Percentiles rank a stretch among this genome's conserved stretches.
Conservation (phyloP, 2,888 invertebrate genomes). For the Acrobasis repandana region DNA sequence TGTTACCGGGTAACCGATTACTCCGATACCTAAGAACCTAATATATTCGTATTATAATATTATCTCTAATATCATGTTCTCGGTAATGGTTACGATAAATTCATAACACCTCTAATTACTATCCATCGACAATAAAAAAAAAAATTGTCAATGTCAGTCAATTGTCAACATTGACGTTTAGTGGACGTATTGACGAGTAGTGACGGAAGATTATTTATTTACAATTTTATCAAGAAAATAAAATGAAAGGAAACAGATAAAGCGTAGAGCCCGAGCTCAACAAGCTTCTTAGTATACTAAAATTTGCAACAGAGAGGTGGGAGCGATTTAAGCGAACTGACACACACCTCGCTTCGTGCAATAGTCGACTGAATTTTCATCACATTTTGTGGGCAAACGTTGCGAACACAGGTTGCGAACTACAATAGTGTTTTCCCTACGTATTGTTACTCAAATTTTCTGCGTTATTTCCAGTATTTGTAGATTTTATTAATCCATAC, state of each 20-base stretch:
- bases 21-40: no score
- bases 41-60: no score
- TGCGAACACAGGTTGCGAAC: background rate
- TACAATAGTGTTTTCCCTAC: background rate
- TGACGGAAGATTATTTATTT: slow-evolving; percentile 40
- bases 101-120: no score
- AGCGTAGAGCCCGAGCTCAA: slow-evolving; percentile 6
- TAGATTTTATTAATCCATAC: slow-evolving; percentile 16
- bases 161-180: slow-evolving; percentile 21
- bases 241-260: slow-evolving; percentile 20
- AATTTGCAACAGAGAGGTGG: slow-evolving; percentile 22
- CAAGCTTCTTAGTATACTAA: slow-evolving; percentile 5
- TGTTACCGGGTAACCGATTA: no score
- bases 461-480: background rate
- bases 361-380: background rate
- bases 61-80: no score
- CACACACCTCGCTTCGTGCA: no score
- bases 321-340: background rate
- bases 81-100: no score
- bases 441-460: background rate
- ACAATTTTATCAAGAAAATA: slow-evolving; percentile 16
- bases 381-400: slow-evolving; percentile 2
- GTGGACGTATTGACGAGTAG: slow-evolving; percentile 40
- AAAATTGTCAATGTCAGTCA: background rate
- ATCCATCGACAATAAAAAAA: background rate